Evolutionary conservation across 2,113 vertebrate species (phyloP).

Genomic region (Rostratula benghalensis): DNA sequence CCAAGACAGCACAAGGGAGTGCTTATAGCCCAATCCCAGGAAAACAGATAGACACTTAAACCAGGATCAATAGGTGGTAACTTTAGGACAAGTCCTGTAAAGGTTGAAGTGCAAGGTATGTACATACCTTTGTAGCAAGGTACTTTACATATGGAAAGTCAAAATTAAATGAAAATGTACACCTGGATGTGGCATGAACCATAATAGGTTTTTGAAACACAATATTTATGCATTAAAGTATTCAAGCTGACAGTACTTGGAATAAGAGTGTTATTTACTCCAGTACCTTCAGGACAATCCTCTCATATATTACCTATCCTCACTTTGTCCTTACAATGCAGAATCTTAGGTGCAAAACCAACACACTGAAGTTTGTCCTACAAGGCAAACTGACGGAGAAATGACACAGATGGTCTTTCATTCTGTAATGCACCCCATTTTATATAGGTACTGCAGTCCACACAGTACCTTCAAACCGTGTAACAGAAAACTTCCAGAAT

Average conservation of each 20-base stretch:
- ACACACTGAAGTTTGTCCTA: background rate
- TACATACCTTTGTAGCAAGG: background rate
- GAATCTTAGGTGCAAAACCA: background rate
- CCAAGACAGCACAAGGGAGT: background rate
- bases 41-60: background rate
- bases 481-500: background rate
- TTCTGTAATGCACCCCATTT: accelerated
- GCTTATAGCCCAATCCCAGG: background rate
- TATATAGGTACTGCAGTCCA: background rate
- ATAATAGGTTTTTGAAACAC: background rate
- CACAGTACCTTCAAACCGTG: background rate
- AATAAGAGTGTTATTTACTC: background rate
- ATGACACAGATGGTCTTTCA: background rate
- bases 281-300: background rate
- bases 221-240: background rate
- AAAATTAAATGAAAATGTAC: background rate
- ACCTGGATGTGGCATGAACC: background rate
- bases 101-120: background rate
- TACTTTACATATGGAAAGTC: background rate
- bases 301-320: background rate
- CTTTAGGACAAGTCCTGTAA: background rate
- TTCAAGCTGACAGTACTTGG: background rate
- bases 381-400: background rate
- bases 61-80: background rate
- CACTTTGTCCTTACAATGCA: background rate